These are phyloP conservation scores for Sarcophilus harrisii DNA, from an alignment of 2,797 vertebrate genomes.

Conservation along the genomic window DNA sequence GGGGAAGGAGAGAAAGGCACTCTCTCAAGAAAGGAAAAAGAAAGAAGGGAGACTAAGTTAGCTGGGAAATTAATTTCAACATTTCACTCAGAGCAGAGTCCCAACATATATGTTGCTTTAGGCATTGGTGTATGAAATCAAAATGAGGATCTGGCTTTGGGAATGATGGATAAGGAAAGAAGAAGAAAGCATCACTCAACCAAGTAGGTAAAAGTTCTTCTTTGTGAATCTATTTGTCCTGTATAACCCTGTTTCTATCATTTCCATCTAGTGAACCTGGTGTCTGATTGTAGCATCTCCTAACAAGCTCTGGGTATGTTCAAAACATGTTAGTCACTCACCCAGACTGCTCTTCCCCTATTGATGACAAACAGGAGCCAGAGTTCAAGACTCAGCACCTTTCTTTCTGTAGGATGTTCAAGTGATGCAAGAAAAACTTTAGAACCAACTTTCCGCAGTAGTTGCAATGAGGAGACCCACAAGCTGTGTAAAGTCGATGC, in stretches of 20 bases:
- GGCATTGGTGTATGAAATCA: constrained; percentile 42
- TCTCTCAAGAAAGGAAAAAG: neutral
- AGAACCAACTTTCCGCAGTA: neutral
- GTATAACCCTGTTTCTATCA: constrained; percentile 10
- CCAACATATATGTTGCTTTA: constrained; percentile 21
- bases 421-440: neutral
- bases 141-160: constrained; percentile 50
- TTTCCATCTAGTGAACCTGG: neutral
- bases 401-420: neutral
- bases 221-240: neutral
- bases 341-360: constrained; percentile 22
- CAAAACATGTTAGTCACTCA: neutral
- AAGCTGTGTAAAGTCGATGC: neutral
- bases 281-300: constrained; percentile 5
- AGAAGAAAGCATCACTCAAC: constrained; percentile 31
- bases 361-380: constrained; percentile 37
- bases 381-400: neutral
- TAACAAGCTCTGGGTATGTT: neutral
- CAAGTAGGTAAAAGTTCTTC: neutral
- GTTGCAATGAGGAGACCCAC: neutral
- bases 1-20: neutral
- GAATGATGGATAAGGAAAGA: constrained; percentile 42
- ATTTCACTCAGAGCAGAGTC: neutral
- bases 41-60: neutral
- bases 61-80: constrained; percentile 9